Conservation (phyloP, 2,888 invertebrate species). For the Brachycybe producta region DNA sequence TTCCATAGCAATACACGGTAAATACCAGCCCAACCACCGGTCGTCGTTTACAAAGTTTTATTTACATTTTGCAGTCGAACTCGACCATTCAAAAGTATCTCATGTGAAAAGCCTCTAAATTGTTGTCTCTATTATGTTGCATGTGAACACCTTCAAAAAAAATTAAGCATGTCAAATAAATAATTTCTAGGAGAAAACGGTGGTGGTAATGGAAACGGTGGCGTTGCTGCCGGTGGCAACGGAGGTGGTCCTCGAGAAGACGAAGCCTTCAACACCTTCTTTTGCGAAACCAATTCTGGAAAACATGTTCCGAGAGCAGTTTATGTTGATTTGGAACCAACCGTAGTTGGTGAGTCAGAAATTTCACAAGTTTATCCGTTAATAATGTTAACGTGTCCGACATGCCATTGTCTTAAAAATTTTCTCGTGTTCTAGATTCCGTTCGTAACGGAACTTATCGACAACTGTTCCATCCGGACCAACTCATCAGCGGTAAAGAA, state of each 20-base stretch:
- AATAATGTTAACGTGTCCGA: not conserved
- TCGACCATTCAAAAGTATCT: too few relatives aligned
- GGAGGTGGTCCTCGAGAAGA: not conserved
- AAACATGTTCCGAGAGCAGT: constrained; percentile 11
- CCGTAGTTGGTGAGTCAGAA: constrained; percentile 3
- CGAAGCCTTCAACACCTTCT: constrained; percentile 2
- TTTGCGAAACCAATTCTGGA: constrained; percentile 19
- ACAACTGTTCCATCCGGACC: constrained; percentile 34
- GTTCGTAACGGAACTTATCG: constrained; percentile 30
- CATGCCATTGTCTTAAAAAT: too few relatives aligned
- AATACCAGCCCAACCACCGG: too few relatives aligned
- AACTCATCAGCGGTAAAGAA: constrained; percentile 48
- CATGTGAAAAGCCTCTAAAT: too few relatives aligned
- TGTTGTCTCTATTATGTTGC: too few relatives aligned
- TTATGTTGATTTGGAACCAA: constrained; percentile 11
- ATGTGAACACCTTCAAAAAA: too few relatives aligned
- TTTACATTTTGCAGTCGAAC: too few relatives aligned
- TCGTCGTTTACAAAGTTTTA: too few relatives aligned
- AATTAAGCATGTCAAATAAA: not conserved
- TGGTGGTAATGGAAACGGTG: too few relatives aligned
- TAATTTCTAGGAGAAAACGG: too few relatives aligned
- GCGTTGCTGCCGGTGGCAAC: not conserved
- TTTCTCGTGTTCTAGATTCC: constrained; percentile 26
- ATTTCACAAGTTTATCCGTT: not conserved
- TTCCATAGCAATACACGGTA: too few relatives aligned